Conservation (phyloP, 2,113 vertebrate genomes). For the Ondatra zibethicus region DNA sequence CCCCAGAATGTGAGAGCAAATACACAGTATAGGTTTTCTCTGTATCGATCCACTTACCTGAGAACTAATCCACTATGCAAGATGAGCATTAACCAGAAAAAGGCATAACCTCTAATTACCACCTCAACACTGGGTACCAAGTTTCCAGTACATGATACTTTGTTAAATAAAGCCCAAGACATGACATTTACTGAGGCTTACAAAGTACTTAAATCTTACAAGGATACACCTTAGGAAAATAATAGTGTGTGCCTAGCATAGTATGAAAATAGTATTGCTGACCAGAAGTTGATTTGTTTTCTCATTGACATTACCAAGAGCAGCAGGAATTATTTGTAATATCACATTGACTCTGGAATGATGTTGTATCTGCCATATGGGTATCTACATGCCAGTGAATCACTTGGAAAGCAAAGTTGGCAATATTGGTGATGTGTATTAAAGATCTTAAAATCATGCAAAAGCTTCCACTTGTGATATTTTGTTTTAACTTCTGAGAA, state of each 20-base stretch:
- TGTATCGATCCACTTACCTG: not conserved
- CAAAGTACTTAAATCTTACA: not conserved
- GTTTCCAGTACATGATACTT: not conserved
- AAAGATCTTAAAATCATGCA: not conserved
- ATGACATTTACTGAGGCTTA: not conserved
- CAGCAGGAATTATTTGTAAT: not conserved
- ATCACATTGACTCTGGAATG: not conserved
- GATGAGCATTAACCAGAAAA: not conserved
- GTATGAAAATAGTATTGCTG: not conserved
- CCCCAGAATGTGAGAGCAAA: not conserved
- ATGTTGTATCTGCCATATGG: not conserved
- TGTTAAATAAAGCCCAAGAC: not conserved
- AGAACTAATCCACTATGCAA: not conserved
- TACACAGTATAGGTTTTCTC: not conserved
- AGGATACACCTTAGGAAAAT: not conserved
- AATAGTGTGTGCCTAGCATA: not conserved
- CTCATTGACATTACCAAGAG: not conserved
- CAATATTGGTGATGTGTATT: not conserved
- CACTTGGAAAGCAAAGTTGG: conserved; percentile 23
- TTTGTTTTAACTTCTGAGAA: conserved; percentile 43
- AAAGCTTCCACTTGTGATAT: conserved; percentile 2
- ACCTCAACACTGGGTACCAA: not conserved
- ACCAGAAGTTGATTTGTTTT: not conserved
- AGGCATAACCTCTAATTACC: too few species aligned
- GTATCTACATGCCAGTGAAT: not conserved